Percentiles rank a stretch among this genome's conserved stretches.
Conservation (phyloP, 2,113 vertebrate genomes). For the Prionailurus bengalensis region DNA sequence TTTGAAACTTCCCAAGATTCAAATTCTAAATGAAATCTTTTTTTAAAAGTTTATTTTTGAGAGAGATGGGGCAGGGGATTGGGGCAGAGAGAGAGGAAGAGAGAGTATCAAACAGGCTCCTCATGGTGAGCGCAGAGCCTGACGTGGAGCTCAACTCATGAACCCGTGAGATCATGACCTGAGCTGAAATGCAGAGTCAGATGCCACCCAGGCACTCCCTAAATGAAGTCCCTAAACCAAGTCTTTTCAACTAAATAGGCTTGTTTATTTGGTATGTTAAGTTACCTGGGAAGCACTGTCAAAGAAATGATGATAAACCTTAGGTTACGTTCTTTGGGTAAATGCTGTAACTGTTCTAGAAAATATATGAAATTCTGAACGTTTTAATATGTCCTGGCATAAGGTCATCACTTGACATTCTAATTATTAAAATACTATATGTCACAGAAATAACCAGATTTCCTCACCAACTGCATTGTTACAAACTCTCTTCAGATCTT, state of each 20-base stretch:
- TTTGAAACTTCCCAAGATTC: not conserved
- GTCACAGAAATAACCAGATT: not conserved
- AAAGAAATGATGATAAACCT: not conserved
- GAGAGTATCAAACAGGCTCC: no score
- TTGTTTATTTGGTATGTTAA: not conserved
- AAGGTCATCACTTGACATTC: not conserved
- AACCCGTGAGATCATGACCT: no score
- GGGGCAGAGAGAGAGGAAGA: no score
- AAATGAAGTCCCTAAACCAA: not conserved
- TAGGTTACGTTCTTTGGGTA: not conserved
- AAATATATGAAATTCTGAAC: not conserved
- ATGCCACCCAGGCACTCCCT: no score
- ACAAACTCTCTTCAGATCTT: not conserved
- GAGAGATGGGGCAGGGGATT: no score
- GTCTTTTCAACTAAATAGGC: not conserved
- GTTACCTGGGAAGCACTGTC: not conserved
- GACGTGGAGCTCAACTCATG: no score
- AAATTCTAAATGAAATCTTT: not conserved
- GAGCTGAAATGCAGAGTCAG: no score
- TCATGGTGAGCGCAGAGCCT: no score
- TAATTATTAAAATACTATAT: not conserved
- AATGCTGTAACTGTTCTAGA: not conserved
- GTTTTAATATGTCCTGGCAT: not conserved
- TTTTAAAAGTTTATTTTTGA: no score
- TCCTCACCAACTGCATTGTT: not conserved